Evolutionary conservation across 2,113 vertebrate genomes (phyloP).

Genomic region (Psittacara wagleri): DNA sequence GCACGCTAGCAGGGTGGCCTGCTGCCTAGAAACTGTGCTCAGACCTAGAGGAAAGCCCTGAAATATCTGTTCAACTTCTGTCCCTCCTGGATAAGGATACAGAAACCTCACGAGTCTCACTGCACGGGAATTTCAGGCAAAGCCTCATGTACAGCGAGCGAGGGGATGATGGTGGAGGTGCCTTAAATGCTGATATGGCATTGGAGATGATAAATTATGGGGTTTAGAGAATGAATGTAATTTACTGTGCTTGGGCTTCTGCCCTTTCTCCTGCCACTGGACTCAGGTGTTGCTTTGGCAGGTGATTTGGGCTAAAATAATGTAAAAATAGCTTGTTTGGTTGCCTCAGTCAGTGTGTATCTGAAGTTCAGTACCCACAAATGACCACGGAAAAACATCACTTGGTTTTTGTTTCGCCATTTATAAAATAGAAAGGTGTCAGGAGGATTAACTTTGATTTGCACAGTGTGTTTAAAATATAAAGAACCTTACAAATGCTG

Average conservation of each 20-base stretch:
- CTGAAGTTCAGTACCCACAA: not conserved
- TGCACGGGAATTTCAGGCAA: not conserved
- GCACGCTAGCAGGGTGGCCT: not conserved
- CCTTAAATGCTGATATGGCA: not conserved
- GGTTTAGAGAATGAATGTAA: too few species aligned
- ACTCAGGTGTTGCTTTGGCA: not conserved
- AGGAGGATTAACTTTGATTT: not conserved
- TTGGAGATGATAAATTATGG: not conserved
- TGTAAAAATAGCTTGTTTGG: rapidly evolving
- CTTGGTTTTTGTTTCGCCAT: not conserved
- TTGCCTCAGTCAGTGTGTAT: too few species aligned
- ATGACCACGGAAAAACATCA: not conserved
- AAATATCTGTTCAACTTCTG: not conserved
- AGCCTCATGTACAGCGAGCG: rapidly evolving
- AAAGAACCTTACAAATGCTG: not conserved
- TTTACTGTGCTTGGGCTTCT: not conserved
- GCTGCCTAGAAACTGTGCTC: not conserved
- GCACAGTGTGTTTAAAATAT: not conserved
- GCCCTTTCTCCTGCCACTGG: not conserved
- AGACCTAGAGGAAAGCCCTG: too few species aligned
- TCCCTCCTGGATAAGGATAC: not conserved
- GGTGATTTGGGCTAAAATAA: not conserved
- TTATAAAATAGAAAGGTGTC: not conserved
- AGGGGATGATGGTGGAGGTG: not conserved
- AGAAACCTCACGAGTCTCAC: rapidly evolving